A percentile compares a stretch with the other conserved stretches of the same genome.
phyloP scores from a whole-genome alignment of 2,113 vertebrate species.

The Coturnix japonica region DNA sequence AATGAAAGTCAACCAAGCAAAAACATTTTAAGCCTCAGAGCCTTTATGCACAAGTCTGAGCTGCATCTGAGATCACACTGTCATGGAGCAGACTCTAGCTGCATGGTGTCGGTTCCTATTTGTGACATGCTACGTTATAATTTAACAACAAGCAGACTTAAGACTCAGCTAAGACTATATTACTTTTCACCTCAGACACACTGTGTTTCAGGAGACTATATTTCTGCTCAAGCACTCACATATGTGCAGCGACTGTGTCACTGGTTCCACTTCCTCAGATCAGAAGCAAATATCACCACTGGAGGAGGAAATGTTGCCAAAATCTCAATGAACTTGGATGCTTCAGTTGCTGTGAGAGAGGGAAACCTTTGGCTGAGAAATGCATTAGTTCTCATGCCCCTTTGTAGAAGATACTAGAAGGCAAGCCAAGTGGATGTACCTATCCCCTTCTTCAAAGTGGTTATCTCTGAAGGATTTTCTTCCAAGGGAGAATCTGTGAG shows the following conservation, averaged over 20 bases:
- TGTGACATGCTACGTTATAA: neutral
- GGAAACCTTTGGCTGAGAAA: neutral
- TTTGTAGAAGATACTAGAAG: neutral
- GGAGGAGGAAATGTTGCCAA: neutral
- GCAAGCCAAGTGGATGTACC: neutral
- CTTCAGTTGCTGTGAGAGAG: neutral
- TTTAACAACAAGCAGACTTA: neutral
- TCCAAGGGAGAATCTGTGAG: neutral
- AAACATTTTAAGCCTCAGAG: neutral
- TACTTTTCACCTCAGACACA: neutral
- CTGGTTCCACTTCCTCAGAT: neutral
- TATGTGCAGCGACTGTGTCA: neutral
- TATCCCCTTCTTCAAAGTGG: neutral
- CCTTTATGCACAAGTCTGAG: neutral
- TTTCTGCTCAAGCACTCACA: neutral
- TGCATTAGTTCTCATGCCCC: neutral
- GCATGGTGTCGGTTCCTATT: neutral
- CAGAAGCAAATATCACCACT: neutral
- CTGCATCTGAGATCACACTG: neutral
- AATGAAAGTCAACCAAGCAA: neutral
- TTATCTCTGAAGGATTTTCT: neutral
- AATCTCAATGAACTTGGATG: fast-evolving
- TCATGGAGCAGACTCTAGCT: neutral
- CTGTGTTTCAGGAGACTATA: neutral
- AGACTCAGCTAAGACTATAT: neutral